phyloP scores from a whole-genome alignment of 1,140 invertebrate genomes.

The Drosophila guanche region DNA sequence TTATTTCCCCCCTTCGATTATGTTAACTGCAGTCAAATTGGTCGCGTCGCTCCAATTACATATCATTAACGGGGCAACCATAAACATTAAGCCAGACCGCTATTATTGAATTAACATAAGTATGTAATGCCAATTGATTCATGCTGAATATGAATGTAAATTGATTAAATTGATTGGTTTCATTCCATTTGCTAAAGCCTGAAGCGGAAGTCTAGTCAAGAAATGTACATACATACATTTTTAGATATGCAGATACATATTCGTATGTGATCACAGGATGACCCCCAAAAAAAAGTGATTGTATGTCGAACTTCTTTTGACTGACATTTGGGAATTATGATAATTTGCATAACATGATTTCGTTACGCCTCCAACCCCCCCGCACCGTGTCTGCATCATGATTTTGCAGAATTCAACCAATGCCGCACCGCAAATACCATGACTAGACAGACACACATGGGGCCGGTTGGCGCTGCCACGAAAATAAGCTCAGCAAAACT shows the following conservation, averaged over 20 bases:
- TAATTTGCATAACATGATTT: slow-evolving; percentile 12
- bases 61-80: background rate
- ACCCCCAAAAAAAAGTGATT: slow-evolving; percentile 1
- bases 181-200: slow-evolving; percentile 12
- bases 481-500: slow-evolving; percentile 22
- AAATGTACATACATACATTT: no score
- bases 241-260: no score
- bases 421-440: slow-evolving; percentile 18
- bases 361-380: background rate
- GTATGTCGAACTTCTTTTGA: no score
- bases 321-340: background rate
- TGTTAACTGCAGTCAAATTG: slow-evolving; percentile 3
- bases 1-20: no score
- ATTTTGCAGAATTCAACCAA: slow-evolving; percentile 28
- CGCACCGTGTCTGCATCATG: slow-evolving; percentile 8
- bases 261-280: background rate
- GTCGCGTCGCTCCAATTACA: slow-evolving; percentile 3
- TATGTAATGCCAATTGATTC: slow-evolving; percentile 8
- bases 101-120: slow-evolving; percentile 8
- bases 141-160: no score
- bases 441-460: slow-evolving; percentile 39
- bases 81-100: slow-evolving; percentile 1
- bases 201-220: slow-evolving; percentile 1
- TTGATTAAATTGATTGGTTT: no score
- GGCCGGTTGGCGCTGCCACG: slow-evolving; percentile 17